A percentile compares a stretch with the other conserved stretches of the same genome.
Evolutionary conservation across 1,140 invertebrate species (phyloP).

Genomic region (Eumaeus atala): DNA sequence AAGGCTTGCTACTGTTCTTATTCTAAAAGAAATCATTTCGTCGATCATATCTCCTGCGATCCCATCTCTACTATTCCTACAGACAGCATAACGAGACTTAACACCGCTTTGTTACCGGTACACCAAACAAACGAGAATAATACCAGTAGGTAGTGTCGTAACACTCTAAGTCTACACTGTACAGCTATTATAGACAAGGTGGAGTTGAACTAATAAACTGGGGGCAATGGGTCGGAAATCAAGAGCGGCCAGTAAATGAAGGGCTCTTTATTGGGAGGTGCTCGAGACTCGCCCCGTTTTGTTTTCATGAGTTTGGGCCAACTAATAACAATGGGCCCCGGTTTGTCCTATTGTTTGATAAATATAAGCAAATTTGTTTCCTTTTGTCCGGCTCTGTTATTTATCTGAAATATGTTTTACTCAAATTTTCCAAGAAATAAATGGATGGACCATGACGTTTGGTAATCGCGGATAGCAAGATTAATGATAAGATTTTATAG

Average conservation of each 20-base stretch:
- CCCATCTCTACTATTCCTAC: too few species aligned
- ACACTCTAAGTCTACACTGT: neutral
- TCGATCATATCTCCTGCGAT: too few species aligned
- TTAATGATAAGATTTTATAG: too few species aligned
- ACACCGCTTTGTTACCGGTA: neutral
- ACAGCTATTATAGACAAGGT: neutral
- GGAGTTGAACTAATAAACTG: conserved; percentile 8
- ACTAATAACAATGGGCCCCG: conserved; percentile 1
- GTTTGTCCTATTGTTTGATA: conserved; percentile 10
- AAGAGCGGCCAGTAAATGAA: conserved; percentile 3
- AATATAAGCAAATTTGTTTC: conserved; percentile 10
- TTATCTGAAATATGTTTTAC: neutral
- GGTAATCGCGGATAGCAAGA: too few species aligned
- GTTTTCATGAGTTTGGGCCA: neutral
- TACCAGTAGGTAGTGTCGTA: too few species aligned
- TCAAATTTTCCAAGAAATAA: too few species aligned
- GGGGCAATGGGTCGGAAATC: conserved; percentile 3
- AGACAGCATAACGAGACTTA: too few species aligned
- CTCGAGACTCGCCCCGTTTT: conserved; percentile 1
- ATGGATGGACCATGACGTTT: too few species aligned
- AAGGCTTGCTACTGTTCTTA: too few species aligned
- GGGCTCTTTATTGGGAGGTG: neutral
- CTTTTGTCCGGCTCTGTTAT: conserved; percentile 5
- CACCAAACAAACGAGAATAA: too few species aligned
- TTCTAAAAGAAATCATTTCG: too few species aligned